Percentiles rank a stretch among this genome's conserved stretches.
Evolutionary conservation across 92 coral and sea anemone genomes (phyloP).

Genomic region (Paramuricea clavata): DNA sequence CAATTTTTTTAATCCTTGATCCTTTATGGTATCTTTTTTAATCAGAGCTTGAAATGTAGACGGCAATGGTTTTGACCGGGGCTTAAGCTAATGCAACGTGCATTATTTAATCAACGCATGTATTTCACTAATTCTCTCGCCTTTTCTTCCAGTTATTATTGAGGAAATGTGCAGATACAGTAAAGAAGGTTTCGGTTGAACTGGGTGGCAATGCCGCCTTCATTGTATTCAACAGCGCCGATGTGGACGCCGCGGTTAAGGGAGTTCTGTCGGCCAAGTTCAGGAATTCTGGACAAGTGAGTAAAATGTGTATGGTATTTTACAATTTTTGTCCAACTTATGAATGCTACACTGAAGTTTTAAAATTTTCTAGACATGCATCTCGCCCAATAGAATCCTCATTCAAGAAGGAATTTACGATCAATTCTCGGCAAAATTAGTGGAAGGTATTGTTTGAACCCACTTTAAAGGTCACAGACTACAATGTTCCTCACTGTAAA

Average conservation of each 20-base stretch:
- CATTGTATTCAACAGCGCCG: conserved; percentile 92
- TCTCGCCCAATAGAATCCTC: conserved; percentile 90
- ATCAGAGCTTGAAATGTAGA: too few relatives aligned
- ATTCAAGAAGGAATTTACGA: conserved; percentile 97
- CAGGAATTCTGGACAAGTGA: conserved; percentile 94
- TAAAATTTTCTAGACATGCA: conserved; percentile 84
- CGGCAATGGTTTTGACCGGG: too few relatives aligned
- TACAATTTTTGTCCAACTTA: too few relatives aligned
- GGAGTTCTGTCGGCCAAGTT: conserved; percentile 90
- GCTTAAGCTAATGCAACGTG: too few relatives aligned
- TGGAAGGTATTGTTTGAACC: conserved; percentile 76
- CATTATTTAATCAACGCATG: too few relatives aligned
- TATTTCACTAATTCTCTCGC: neutral
- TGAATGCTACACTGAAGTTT: too few relatives aligned
- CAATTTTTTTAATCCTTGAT: too few relatives aligned
- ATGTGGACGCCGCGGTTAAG: conserved; percentile 79
- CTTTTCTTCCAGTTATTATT: conserved; percentile 74
- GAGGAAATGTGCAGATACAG: conserved; percentile 92
- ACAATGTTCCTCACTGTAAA: too few relatives aligned
- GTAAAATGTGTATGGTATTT: neutral
- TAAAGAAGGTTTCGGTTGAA: conserved; percentile 94
- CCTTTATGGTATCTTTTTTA: too few relatives aligned
- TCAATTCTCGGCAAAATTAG: conserved; percentile 85
- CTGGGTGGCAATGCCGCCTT: conserved; percentile 98
- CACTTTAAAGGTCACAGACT: neutral